Base-by-base conservation (phyloP, 2,113 vertebrate species). In the Myodes glareolus region DNA sequence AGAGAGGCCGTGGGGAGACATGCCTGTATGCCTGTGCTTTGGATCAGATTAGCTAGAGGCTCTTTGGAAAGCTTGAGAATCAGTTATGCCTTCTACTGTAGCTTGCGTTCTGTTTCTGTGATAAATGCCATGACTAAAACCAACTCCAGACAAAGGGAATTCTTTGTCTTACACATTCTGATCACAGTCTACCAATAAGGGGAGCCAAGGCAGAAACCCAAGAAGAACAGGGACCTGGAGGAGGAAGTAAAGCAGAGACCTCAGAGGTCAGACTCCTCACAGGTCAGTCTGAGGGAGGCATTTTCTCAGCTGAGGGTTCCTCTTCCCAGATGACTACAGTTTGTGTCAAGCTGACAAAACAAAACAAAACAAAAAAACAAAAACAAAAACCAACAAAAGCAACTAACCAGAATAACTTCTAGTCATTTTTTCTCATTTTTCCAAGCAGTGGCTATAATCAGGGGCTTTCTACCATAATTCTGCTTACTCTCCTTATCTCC, bases 401-500 rank as follows among this genome's bases (percentile, higher is more conserved):
- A 67, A 47, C 84, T 13, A 67, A 61, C 61, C 86, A 58, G 33
- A 6, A 1, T 7, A 55, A 63, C 73, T 55, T 89, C 88, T 67
- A 65, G 25, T 68, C 65, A 75, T 75, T 58, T 75, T 52, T 91
- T 88, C 70, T 91, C 50, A 39, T 89, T 33, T 92, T 75, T 84
- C 73, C 52, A 93, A 89, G 95, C 78, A 91, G 70, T 50, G 88
- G 84, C 58, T 45, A 16, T 47, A 72, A 78, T 36, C 42, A 77
- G 61, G 73, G 93, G 52, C 29, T 29, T 92, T 92, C 61, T 2
- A 61, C 63, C 25, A 67, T 76, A 82, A 80, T 33, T 75, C 33
- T 31, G 25, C 86, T 84, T 91, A 88, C 50, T 88, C 67, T 55
- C 82, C 72, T 92, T 65, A 12, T 70, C 33, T 94, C 52, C 45